These are phyloP conservation scores for Hartigia nigra DNA, from an alignment of 2,888 invertebrate species.

Conservation along the genomic window DNA sequence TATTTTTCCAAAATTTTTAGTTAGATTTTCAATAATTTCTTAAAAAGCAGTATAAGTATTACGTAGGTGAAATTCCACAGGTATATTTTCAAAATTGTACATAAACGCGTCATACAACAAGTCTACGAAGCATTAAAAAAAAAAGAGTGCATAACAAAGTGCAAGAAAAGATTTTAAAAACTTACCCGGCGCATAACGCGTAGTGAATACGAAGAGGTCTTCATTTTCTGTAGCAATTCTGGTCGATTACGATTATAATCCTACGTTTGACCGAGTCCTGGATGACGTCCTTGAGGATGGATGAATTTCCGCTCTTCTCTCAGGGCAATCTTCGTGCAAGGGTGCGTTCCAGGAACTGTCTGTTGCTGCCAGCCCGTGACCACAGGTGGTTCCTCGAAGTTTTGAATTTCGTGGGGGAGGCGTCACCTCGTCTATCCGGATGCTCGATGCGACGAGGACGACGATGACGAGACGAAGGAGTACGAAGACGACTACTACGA, in stretches of 20 bases:
- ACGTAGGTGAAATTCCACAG: neutral
- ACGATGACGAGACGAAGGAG: neutral
- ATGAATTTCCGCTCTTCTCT: neutral
- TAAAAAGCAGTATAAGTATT: neutral
- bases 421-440: neutral
- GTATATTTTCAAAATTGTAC: neutral
- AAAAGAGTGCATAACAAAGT: neutral
- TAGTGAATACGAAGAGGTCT: conserved; percentile 81
- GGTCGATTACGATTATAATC: conserved; percentile 31
- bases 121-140: neutral
- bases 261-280: neutral
- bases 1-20: neutral
- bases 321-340: neutral
- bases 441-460: neutral
- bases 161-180: conserved; percentile 34
- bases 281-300: neutral
- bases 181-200: conserved; percentile 85
- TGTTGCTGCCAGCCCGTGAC: conserved; percentile 28
- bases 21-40: neutral
- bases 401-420: neutral
- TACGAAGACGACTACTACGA: neutral
- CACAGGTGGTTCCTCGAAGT: conserved; percentile 56
- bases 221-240: conserved; percentile 71
- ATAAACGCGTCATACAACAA: neutral
- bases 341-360: neutral